Conservation (phyloP, 2,888 invertebrate genomes). For the Oscheius sp. region DNA sequence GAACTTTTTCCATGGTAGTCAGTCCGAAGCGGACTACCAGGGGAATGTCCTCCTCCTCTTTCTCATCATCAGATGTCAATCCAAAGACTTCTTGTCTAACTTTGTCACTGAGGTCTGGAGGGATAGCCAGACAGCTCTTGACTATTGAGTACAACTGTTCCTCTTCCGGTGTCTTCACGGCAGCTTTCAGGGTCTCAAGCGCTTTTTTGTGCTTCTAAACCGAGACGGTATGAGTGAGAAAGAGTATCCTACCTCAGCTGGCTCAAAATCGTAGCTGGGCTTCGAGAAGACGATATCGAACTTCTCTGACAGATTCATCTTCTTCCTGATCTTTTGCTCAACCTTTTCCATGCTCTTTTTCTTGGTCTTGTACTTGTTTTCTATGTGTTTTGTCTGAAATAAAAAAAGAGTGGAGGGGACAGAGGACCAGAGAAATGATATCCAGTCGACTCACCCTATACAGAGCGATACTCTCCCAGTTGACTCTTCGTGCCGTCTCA, state of each 20-base stretch:
- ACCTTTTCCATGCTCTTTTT: neutral
- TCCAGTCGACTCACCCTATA: too few species aligned
- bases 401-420: too few species aligned
- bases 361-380: neutral
- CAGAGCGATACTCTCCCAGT: neutral
- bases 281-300: neutral
- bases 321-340: slow-evolving; percentile 33
- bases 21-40: neutral
- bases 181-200: neutral
- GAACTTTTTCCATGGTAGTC: neutral
- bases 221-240: neutral
- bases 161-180: slow-evolving; percentile 1
- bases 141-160: neutral
- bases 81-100: neutral
- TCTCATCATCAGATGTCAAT: neutral
- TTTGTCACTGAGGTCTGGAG: neutral
- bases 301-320: neutral
- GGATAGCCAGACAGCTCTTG: slow-evolving; percentile 8
- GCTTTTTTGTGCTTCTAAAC: neutral
- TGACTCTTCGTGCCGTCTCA: slow-evolving; percentile 14
- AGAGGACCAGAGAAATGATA: too few species aligned
- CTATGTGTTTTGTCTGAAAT: too few species aligned
- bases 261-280: slow-evolving; percentile 4
- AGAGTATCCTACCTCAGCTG: neutral
- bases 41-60: neutral